Percentiles rank a stretch among this genome's conserved stretches.
These are phyloP conservation scores for Apostichopus parvimensis DNA, from an alignment of 35 echinoderm and acorn worm genomes.

Conservation along the genomic window DNA sequence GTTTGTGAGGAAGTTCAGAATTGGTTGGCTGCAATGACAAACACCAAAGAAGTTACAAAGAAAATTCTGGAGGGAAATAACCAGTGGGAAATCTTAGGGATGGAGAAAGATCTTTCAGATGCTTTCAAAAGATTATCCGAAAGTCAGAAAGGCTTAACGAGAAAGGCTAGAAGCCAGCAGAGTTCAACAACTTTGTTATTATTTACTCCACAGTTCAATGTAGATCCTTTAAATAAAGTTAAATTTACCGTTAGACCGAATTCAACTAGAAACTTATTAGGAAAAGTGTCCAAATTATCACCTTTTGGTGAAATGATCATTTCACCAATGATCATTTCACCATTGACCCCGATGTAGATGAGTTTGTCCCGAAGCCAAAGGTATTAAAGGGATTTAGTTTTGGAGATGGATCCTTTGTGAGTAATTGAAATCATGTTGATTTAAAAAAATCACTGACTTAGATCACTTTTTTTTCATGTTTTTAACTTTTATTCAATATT, in stretches of 20 bases:
- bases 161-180: not conserved
- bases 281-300: not conserved
- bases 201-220: too few relatives aligned
- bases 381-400: too few relatives aligned
- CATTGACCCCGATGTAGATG: too few relatives aligned
- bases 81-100: not conserved
- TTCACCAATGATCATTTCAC: not conserved
- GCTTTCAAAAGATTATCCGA: not conserved
- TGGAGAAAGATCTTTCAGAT: constrained; percentile 11
- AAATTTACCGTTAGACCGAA: too few relatives aligned
- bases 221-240: too few relatives aligned
- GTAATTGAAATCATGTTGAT: too few relatives aligned
- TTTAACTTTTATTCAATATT: too few relatives aligned
- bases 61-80: not conserved
- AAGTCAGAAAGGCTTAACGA: not conserved
- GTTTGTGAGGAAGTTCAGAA: not conserved
- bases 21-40: not conserved
- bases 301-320: not conserved
- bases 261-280: not conserved
- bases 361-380: too few relatives aligned
- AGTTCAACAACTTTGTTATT: too few relatives aligned
- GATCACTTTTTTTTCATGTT: too few relatives aligned
- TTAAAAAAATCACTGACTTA: too few relatives aligned
- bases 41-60: not conserved
- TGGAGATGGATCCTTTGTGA: too few relatives aligned